A percentile compares a stretch with the other conserved stretches of the same genome.
phyloP scores from a whole-genome alignment of 2,797 vertebrate species.

The Brachymystax lenok region DNA sequence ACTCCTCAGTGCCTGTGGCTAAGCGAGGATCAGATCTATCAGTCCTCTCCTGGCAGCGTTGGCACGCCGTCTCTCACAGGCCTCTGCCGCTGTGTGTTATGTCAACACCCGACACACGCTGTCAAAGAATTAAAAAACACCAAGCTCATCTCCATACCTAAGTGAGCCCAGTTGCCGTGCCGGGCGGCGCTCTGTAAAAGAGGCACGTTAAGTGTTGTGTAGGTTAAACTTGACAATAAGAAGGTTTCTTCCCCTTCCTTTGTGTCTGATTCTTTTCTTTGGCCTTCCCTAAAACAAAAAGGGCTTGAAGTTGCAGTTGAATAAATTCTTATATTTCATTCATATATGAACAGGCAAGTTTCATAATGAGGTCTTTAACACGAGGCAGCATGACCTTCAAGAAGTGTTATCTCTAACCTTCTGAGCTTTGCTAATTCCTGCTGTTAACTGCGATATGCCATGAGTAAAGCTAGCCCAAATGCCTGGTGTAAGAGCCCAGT shows the following conservation, averaged over 20 bases:
- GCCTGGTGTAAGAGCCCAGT: no score
- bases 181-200: constrained; percentile 56
- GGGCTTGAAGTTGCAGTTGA: neutral
- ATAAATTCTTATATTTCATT: neutral
- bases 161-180: constrained; percentile 66
- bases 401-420: neutral
- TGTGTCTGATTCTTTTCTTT: neutral
- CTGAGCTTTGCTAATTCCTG: neutral
- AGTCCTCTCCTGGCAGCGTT: constrained; percentile 76
- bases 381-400: constrained; percentile 11
- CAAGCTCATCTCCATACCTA: constrained; percentile 85
- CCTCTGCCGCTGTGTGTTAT: constrained; percentile 73
- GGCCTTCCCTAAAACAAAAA: neutral
- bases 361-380: constrained; percentile 3
- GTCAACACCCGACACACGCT: constrained; percentile 76
- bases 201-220: constrained; percentile 63
- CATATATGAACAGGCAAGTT: neutral
- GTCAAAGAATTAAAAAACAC: constrained; percentile 76
- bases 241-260: constrained; percentile 37
- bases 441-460: constrained; percentile 25
- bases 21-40: constrained; percentile 82
- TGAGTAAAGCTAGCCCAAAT: constrained; percentile 1
- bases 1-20: constrained; percentile 62
- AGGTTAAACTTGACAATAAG: constrained; percentile 49
- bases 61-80: constrained; percentile 72